Evolutionary conservation across 2,888 invertebrate species (phyloP), one percentile per base, ranked within the genome.

Genomic region (Cryptus armator): DNA sequence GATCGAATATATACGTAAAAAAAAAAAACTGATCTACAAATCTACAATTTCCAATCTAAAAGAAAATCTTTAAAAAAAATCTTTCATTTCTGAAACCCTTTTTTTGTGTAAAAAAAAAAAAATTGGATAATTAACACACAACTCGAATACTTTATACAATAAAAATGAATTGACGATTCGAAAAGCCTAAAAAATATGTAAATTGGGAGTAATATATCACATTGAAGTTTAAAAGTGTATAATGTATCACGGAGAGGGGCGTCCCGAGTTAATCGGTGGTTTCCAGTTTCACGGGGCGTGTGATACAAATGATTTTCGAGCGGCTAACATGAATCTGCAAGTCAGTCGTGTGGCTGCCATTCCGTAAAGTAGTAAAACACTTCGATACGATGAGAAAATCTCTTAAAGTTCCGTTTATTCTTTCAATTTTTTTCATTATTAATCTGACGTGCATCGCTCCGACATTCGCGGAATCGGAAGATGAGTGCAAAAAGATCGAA

Each of bases 201-300:
- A 37, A 37, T 37, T 37, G 7, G 6, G 6, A 37, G 24, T 24
- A 5, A 7, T 37, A 7, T 37, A 5, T 37, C 9, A 9, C 37
- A 9, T 7, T 3, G 2, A 37, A 37, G 37, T 37, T 9, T 37
- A 56, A 64, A 75, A 79, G 70, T 44, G 79, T 59, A 29, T 12
- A 59, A 29, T 29, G 75, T 37, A 37, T 1, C 37, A 37, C 29
- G 16, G 2, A 16, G 29, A 66, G 70, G 51, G 53, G 43, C 64
- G 32, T 70, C 72, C 53, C 75, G 75, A 75, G 74, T 67, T 87
- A 68, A 83, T 91, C 89, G 82, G 75, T 16, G 68, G 86, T 72
- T 46, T 91, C 87, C 59, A 86, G 86, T 91, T 89, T 90, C 90
- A 88, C 48, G 86, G 90, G 89, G 89, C 89, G 88, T 89, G 82